Evolutionary conservation across 2,888 invertebrate species (phyloP).

Genomic region (Aromia moschata): DNA sequence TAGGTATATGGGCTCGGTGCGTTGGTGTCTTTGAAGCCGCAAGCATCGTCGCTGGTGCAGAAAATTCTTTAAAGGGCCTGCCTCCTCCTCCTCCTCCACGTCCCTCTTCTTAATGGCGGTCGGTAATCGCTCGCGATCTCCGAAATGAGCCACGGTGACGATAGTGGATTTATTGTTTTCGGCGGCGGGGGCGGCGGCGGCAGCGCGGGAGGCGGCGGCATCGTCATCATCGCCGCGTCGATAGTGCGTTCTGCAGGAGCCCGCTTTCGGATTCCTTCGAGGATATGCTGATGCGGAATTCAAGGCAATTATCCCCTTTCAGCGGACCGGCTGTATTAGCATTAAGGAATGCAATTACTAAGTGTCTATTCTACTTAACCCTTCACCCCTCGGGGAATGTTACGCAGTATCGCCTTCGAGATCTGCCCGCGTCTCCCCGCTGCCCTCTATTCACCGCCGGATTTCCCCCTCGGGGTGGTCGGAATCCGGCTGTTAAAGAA

Average conservation of each 20-base stretch:
- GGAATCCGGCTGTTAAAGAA: no score
- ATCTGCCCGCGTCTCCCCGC: conserved; percentile 2
- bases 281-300: conserved; percentile 57
- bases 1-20: no score
- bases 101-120: conserved; percentile 13
- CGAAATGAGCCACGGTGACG: conserved; percentile 25
- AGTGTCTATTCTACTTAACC: conserved; percentile 57
- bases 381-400: conserved; percentile 40
- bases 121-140: conserved; percentile 17
- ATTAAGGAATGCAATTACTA: conserved; percentile 60
- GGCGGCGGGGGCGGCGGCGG: conserved; percentile 18
- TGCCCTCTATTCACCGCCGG: no score
- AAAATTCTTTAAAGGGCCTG: conserved; percentile 12
- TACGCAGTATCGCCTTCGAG: conserved; percentile 25
- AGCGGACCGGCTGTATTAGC: conserved; percentile 58
- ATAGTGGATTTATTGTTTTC: conserved; percentile 29
- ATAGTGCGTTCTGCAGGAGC: conserved; percentile 22
- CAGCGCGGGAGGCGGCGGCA: no score
- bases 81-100: not conserved
- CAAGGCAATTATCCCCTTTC: conserved; percentile 56
- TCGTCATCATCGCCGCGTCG: conserved; percentile 18
- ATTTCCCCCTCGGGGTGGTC: no score
- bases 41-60: conserved; percentile 4
- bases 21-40: not conserved
- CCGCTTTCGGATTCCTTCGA: conserved; percentile 45